Conservation (phyloP, 1,140 invertebrate genomes). For the Danaus melanippus region DNA sequence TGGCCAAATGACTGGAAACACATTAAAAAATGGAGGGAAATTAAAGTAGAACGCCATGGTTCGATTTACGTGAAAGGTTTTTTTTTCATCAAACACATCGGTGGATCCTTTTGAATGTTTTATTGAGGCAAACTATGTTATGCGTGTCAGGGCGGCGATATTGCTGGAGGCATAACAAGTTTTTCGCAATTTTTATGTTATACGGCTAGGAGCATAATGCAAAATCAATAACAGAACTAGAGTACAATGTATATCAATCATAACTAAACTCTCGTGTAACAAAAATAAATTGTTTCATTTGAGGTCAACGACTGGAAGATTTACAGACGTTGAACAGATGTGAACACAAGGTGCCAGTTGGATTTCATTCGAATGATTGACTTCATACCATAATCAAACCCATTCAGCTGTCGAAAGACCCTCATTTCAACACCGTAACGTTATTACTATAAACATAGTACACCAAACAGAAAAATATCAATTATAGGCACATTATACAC, state of each 20-base stretch:
- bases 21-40: constrained; percentile 34
- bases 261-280: too few species aligned
- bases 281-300: too few species aligned
- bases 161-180: too few species aligned
- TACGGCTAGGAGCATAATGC: too few species aligned
- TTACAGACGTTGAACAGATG: constrained; percentile 13
- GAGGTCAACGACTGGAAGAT: constrained; percentile 9
- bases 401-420: too few species aligned
- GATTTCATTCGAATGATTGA: background rate
- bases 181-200: too few species aligned
- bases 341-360: background rate
- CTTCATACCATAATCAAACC: background rate
- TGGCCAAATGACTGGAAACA: constrained; percentile 24
- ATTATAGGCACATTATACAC: too few species aligned
- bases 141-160: constrained; percentile 22
- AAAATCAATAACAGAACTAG: too few species aligned
- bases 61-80: constrained; percentile 41
- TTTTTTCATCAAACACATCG: constrained; percentile 32
- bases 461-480: too few species aligned
- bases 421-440: too few species aligned
- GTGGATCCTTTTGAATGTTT: constrained; percentile 42
- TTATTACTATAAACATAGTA: too few species aligned
- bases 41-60: constrained; percentile 30
- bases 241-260: too few species aligned
- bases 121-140: constrained; percentile 37